A percentile compares a stretch with the other conserved stretches of the same genome.
Evolutionary conservation across 1,140 invertebrate species (phyloP).

Genomic region (Colletes gigas): DNA sequence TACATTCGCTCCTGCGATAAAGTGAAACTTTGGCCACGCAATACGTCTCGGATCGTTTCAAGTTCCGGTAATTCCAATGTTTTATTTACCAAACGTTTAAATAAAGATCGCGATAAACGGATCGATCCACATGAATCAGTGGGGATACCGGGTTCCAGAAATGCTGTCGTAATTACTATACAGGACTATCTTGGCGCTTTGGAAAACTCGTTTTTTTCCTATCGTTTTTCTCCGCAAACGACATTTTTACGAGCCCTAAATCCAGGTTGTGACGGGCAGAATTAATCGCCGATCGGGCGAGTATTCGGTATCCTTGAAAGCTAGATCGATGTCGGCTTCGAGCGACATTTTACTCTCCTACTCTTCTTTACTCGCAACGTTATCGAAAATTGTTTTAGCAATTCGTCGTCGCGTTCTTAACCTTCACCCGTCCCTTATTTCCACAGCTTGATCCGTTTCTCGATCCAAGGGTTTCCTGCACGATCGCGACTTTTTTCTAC

Average conservation of each 20-base stretch:
- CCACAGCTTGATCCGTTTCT: too few relatives aligned
- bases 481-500: too few relatives aligned
- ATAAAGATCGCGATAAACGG: constrained; percentile 36
- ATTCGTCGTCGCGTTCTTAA: too few relatives aligned
- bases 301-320: constrained; percentile 13
- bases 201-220: constrained; percentile 40
- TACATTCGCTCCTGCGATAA: neutral
- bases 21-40: neutral
- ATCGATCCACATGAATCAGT: constrained; percentile 31
- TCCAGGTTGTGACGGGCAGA: constrained; percentile 32
- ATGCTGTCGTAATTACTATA: constrained; percentile 11
- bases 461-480: too few relatives aligned
- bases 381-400: too few relatives aligned
- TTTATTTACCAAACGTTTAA: constrained; percentile 39
- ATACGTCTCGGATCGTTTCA: neutral
- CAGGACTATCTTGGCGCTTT: constrained; percentile 37
- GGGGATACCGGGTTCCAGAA: constrained; percentile 7
- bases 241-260: constrained; percentile 50
- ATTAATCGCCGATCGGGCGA: constrained; percentile 38
- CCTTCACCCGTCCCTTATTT: too few relatives aligned
- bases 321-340: constrained; percentile 10
- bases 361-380: neutral
- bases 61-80: neutral
- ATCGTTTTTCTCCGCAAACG: constrained; percentile 37
- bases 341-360: too few relatives aligned